phyloP scores from a whole-genome alignment of 2,888 invertebrate species.

The Eulithis testata region DNA sequence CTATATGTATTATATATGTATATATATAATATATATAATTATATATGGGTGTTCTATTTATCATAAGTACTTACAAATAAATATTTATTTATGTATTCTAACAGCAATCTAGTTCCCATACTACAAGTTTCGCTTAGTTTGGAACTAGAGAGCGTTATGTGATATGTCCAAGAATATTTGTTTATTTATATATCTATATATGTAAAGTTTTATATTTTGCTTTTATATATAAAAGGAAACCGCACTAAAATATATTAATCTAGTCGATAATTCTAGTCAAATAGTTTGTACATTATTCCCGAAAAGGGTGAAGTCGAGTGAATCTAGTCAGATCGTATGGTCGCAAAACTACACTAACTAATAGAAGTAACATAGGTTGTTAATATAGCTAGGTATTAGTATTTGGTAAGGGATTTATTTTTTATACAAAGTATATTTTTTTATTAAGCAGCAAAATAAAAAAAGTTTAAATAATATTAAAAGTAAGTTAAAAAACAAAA shows the following conservation, averaged over 20 bases:
- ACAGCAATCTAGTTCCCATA: too few relatives aligned
- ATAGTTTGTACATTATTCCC: conserved; percentile 26
- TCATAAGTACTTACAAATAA: too few relatives aligned
- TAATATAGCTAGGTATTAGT: not conserved
- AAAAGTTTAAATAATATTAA: conserved; percentile 1
- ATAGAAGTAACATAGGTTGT: too few relatives aligned
- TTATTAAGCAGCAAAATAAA: conserved; percentile 13
- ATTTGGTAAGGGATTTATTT: conserved; percentile 21
- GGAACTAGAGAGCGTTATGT: too few relatives aligned
- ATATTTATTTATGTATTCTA: too few relatives aligned
- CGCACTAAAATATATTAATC: conserved; percentile 5
- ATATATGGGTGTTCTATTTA: too few relatives aligned
- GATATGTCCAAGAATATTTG: too few relatives aligned
- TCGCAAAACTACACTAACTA: not conserved
- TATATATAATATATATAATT: too few relatives aligned
- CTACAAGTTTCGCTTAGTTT: too few relatives aligned
- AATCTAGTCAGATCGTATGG: conserved; percentile 34
- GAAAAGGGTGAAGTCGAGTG: conserved; percentile 26
- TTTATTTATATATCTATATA: too few relatives aligned
- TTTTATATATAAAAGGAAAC: not conserved
- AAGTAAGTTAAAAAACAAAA: not conserved
- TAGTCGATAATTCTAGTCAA: conserved; percentile 26
- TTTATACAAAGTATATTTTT: conserved; percentile 29
- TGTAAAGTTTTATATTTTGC: not conserved
- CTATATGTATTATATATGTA: too few relatives aligned